These are phyloP conservation scores for Noctua pronuba DNA, from an alignment of 2,888 invertebrate species.

Conservation along the genomic window DNA sequence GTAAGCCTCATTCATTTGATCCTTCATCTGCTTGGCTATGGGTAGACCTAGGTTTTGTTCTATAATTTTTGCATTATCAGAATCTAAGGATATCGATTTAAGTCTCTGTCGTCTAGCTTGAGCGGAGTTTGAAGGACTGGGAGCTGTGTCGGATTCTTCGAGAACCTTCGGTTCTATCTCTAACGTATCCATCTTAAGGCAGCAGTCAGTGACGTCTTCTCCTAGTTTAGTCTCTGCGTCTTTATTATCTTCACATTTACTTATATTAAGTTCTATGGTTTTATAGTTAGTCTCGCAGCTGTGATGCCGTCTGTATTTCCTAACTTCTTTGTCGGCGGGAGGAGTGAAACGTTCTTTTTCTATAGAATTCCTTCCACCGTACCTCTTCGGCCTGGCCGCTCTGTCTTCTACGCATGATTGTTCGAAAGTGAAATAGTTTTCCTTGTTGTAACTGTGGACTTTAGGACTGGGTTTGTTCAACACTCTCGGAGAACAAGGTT, in stretches of 20 bases:
- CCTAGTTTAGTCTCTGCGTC: slow-evolving; percentile 58
- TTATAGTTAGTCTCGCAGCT: slow-evolving; percentile 87
- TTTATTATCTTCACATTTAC: slow-evolving; percentile 80
- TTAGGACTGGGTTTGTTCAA: slow-evolving; percentile 85
- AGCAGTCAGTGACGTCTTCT: slow-evolving; percentile 85
- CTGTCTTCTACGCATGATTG: slow-evolving; percentile 76
- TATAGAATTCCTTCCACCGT: slow-evolving; percentile 85
- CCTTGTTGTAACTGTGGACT: slow-evolving; percentile 85
- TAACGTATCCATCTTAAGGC: slow-evolving; percentile 81
- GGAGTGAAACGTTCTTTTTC: slow-evolving; percentile 86
- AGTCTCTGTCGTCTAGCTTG: slow-evolving; percentile 87
- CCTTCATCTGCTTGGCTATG: slow-evolving; percentile 89
- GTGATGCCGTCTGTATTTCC: slow-evolving; percentile 85
- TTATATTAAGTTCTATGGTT: slow-evolving; percentile 81
- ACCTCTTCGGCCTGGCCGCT: slow-evolving; percentile 81
- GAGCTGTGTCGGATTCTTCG: slow-evolving; percentile 77
- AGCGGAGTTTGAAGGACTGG: slow-evolving; percentile 78
- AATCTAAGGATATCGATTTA: slow-evolving; percentile 90
- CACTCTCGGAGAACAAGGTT: slow-evolving; percentile 83
- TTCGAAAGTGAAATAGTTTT: slow-evolving; percentile 88
- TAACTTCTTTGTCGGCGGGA: slow-evolving; percentile 84
- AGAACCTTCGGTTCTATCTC: slow-evolving; percentile 77
- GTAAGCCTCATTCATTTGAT: slow-evolving; percentile 88
- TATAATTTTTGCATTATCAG: slow-evolving; percentile 90
- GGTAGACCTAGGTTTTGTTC: slow-evolving; percentile 90